Evolutionary conservation across 2,113 vertebrate species (phyloP), one percentile per base, ranked within the genome.

Genomic region (Galemys pyrenaicus): DNA sequence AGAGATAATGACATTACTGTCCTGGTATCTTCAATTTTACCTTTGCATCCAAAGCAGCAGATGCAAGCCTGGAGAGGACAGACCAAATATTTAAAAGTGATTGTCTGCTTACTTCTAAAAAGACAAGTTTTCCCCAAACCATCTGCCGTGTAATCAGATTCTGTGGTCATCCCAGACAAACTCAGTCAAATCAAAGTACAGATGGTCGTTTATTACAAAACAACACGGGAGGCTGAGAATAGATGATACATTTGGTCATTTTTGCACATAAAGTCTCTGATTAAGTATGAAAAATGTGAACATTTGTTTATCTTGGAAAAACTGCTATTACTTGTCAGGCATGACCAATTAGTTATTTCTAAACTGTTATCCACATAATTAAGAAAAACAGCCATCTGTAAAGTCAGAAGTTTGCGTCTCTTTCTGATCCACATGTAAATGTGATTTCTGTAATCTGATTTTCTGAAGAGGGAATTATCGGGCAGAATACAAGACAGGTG

Each of bases 381-480:
- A 98, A 98, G 98, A 98, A 98, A 98, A 98, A 98, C 97, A 98
- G 91, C 98, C 98, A 98, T 98, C 98, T 98, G 98, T 98, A 98
- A 98, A 98, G 97, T 98, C 97, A 98, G 97, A 98, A 98, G 95
- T 98, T 97, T 95, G 91, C 97, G 82, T 97, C 86, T 30, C 91
- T 58, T 96, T 96, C 87, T 51, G 93, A 97, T 97, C 80, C 77
- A 94, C 78, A 95, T 94, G 95, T 94, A 98, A 98, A 98, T 96
- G 44, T 75, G 87, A 96, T 97, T 97, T 97, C 67, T 97, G 19
- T 97, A 87, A 87, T 95, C 80, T 97, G 68, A 95, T 97, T 97
- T 98, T 87, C 89, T 96, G 95, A 74, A 73, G 95, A 97, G 95
- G 95, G 54, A 96, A 89, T 92, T 93, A 94, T 84, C 39, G 96